Conservation (phyloP, 2,888 invertebrate species). For the Netelia virgata region DNA sequence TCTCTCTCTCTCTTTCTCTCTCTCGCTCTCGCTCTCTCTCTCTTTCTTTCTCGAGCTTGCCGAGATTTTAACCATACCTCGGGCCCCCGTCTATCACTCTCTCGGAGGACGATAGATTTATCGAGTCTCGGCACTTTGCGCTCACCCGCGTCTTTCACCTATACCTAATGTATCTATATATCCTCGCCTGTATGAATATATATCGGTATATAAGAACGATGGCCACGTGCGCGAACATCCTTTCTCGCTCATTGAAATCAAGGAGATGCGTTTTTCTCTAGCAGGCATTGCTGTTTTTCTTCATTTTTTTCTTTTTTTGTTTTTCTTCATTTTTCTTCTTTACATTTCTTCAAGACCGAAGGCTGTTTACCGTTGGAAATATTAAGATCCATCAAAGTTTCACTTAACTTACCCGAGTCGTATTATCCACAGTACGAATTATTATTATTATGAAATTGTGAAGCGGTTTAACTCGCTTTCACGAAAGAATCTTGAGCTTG, state of each 20-base stretch:
- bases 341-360: constrained; percentile 14
- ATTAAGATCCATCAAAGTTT: constrained; percentile 13
- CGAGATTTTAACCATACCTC: constrained; percentile 65
- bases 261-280: constrained; percentile 43
- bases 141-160: constrained; percentile 68
- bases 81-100: constrained; percentile 80
- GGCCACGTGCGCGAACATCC: constrained; percentile 64
- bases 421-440: too few relatives aligned
- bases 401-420: constrained; percentile 1
- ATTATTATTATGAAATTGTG: too few relatives aligned
- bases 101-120: constrained; percentile 78
- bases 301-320: background rate
- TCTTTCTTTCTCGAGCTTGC: constrained; percentile 38
- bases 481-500: background rate
- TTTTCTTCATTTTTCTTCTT: constrained; percentile 4
- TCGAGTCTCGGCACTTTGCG: constrained; percentile 81
- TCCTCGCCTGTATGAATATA: constrained; percentile 31
- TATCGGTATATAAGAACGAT: constrained; percentile 24
- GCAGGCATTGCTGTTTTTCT: background rate
- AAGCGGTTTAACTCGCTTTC: background rate
- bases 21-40: background rate
- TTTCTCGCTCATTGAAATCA: constrained; percentile 65
- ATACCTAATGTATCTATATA: constrained; percentile 52
- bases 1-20: background rate
- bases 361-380: constrained; percentile 39